Evolutionary conservation across 2,797 vertebrate genomes (phyloP), one percentile per base, ranked within the genome.

Genomic region (Muraenolepis orangiensis): DNA sequence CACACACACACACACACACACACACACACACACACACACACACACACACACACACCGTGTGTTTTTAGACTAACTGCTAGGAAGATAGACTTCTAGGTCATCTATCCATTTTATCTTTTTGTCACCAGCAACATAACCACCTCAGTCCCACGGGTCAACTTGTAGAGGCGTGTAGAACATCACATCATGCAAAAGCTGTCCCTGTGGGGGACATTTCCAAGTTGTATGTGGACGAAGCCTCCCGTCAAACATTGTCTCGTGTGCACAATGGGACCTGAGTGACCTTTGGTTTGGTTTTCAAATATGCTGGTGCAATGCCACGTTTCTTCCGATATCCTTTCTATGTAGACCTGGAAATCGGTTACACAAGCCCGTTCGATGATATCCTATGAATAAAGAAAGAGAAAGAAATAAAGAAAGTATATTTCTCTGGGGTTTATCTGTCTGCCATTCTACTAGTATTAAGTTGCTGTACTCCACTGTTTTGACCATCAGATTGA

Each of bases 401-500:
- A 23, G 2, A 57, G 7, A 57, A 46, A 16, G 14, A 46, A 57
- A 34, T 30, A 69, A 32, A 69, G 67, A 18, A 32, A 7, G 67
- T 34, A 23, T 66, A 34, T 73, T 14, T 73, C 31, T 38, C 34
- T 68, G 38, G 11, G 28, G 18, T 32, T 61, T 28, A 38, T 30
- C 20, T 4, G 34, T 66, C 36, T 32, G 70, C 6, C 46, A 34
- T 70, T 69, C 40, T 70, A 76, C n/a, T 68, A 51, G 69, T 80
- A 38, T 79, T 81, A 73, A 42, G 73, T 81, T 76, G n/a, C 76
- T 31, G n/a, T n/a, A 0, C n/a, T 69, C 78, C 26, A 38, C 73
- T 36, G 73, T 82, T n/a, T 51, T 86, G 80, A 83, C 85, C 85
- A 87, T 85, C 69, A 74, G 64, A 75, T 31, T 67, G 29, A 6